These are phyloP conservation scores for Silurus glanis DNA, from an alignment of 2,113 vertebrate species.

Conservation along the genomic window DNA sequence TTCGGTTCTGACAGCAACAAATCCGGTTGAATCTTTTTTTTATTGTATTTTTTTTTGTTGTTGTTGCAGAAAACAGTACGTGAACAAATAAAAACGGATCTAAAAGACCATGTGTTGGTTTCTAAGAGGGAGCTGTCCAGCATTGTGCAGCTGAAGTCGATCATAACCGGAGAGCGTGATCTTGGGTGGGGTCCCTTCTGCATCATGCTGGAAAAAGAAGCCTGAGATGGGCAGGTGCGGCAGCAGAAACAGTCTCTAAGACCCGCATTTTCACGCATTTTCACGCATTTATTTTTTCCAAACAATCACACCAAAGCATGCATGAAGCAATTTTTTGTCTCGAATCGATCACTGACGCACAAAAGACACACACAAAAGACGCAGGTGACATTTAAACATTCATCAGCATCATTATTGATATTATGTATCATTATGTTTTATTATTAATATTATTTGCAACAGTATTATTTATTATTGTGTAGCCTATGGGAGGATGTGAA, in stretches of 20 bases:
- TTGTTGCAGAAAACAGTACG: background rate
- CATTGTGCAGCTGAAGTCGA: slow-evolving; percentile 21
- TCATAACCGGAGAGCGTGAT: slow-evolving; percentile 58
- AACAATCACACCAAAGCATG: background rate
- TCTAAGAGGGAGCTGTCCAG: background rate
- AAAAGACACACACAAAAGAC: background rate
- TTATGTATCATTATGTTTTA: too few species aligned
- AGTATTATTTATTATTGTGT: background rate
- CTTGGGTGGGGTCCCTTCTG: slow-evolving; percentile 81
- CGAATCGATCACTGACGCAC: background rate
- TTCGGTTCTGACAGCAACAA: slow-evolving; percentile 8
- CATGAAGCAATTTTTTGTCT: background rate
- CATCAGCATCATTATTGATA: background rate
- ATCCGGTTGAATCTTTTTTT: background rate
- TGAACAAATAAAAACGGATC: background rate
- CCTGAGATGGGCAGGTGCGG: slow-evolving; percentile 68
- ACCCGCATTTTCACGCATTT: background rate
- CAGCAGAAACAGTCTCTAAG: slow-evolving; percentile 33
- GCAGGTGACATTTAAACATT: background rate
- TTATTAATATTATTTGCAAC: background rate
- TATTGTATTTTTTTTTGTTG: too few species aligned
- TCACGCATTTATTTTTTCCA: slow-evolving; percentile 12
- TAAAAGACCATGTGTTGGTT: background rate
- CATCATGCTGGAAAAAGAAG: slow-evolving; percentile 74
- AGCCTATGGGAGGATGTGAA: background rate